Conservation (phyloP, 2,113 vertebrate genomes). For the Microtus ochrogaster region DNA sequence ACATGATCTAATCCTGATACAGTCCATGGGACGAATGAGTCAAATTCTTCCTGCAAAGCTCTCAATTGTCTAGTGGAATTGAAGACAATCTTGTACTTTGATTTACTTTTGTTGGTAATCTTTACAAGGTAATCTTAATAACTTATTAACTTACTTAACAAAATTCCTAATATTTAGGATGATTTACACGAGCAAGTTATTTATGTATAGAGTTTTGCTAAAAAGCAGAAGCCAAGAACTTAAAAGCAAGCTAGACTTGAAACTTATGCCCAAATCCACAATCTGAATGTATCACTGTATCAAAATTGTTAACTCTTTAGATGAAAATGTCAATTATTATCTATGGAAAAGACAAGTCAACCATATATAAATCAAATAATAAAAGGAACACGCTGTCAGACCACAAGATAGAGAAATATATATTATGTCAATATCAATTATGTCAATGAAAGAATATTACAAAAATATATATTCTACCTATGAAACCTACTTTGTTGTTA, state of each 20-base stretch:
- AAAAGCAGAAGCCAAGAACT: conserved; percentile 9
- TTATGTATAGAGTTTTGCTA: background rate
- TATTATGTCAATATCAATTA: conserved; percentile 69
- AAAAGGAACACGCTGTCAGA: conserved; percentile 61
- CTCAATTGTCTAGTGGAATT: background rate
- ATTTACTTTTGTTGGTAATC: conserved; percentile 38
- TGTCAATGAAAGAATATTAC: conserved; percentile 64
- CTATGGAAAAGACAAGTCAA: conserved; percentile 59
- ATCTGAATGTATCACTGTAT: background rate
- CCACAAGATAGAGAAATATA: conserved; percentile 67
- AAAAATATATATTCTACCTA: conserved; percentile 59
- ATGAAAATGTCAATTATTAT: conserved; percentile 63
- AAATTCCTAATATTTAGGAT: background rate
- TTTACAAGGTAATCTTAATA: conserved; percentile 33
- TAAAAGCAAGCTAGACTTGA: background rate
- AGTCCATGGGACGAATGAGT: background rate
- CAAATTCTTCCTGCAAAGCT: background rate
- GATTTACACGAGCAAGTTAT: background rate
- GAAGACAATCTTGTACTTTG: background rate
- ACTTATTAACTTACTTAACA: background rate
- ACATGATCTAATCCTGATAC: background rate
- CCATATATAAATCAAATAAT: conserved; percentile 71
- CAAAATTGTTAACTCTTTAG: conserved; percentile 62
- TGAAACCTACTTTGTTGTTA: conserved; percentile 60
- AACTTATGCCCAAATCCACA: background rate